Conservation (phyloP, 2,888 invertebrate species). For the Pristionchus exspectatus region DNA sequence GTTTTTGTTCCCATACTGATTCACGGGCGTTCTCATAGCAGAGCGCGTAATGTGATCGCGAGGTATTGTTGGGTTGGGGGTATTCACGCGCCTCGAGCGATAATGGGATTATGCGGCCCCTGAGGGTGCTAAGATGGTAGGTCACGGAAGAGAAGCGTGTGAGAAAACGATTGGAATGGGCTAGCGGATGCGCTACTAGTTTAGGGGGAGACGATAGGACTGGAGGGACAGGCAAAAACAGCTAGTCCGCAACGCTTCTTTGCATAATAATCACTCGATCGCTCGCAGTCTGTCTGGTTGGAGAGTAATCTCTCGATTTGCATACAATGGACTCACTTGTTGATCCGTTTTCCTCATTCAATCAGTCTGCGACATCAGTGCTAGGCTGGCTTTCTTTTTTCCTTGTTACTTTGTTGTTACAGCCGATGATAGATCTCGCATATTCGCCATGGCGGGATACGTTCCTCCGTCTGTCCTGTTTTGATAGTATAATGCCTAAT, state of each 20-base stretch:
- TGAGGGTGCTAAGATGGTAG: conserved; percentile 16
- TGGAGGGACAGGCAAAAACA: background rate
- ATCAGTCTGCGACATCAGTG: background rate
- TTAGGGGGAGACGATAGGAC: background rate
- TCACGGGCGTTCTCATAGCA: background rate
- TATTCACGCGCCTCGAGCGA: background rate
- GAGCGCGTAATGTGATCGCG: background rate
- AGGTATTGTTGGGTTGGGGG: background rate
- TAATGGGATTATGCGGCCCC: conserved; percentile 13
- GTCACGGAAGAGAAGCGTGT: background rate
- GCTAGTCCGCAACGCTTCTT: conserved; percentile 4
- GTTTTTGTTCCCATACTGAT: background rate
- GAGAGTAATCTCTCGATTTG: conserved; percentile 14
- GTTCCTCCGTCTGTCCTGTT: too few species aligned
- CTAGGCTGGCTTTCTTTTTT: background rate
- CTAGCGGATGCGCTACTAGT: conserved; percentile 4
- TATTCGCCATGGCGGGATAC: too few species aligned
- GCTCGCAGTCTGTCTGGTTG: background rate
- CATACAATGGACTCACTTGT: background rate
- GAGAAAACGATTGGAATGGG: background rate
- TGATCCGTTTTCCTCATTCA: background rate
- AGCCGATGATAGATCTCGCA: too few species aligned
- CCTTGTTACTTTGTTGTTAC: background rate
- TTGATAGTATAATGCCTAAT: background rate
- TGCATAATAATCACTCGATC: conserved; percentile 15